Evolutionary conservation across 1,140 invertebrate species (phyloP), one percentile per base, ranked within the genome.

Genomic region (Brachionus manjavacas): DNA sequence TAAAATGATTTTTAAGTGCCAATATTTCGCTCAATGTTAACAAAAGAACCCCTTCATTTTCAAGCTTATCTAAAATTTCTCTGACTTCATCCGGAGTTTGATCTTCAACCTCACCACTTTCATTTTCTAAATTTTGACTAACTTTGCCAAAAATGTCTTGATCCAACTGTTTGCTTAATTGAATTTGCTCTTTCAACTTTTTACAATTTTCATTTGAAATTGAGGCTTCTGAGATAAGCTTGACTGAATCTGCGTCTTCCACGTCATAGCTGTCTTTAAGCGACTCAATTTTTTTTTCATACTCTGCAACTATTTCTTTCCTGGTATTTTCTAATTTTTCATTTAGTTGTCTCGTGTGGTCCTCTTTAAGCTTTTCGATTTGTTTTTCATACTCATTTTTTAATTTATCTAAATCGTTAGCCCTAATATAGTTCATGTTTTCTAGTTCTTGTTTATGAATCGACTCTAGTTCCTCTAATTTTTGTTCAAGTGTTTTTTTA

Each of bases 101-200:
- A 4, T 41, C 8, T 49, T 76, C 20, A 12, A n/a, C 41, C 49
- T 46, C 8, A 9, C 12, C 28, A 14, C 28, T 14, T 14, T 23
- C 70, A 16, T 41, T 20, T 43, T 41, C 12, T n/a, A 28, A 4
- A 31, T 31, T 72, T 72, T 72, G 35, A 39, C 16, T 76, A 9
- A 76, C 23, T 76, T 76, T 76, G 12, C 20, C 72, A 16, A 76
- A 23, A 25, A 76, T 76, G 25, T 76, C 72, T 12, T 49, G 16
- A 28, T 76, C 72, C 0, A 76, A 12, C 12, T 76, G 14, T 76
- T 76, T 76, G 25, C 41, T 25, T 52, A 76, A 76, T 76, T 76
- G 72, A 49, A 76, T 76, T 76, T 76, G 72, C 49, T 76, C 72
- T 49, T 76, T 76, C 28, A 76, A 16, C 52, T 76, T 76, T 76